phyloP scores from a whole-genome alignment of 1,140 invertebrate species.

The Aradophagus sp. region DNA sequence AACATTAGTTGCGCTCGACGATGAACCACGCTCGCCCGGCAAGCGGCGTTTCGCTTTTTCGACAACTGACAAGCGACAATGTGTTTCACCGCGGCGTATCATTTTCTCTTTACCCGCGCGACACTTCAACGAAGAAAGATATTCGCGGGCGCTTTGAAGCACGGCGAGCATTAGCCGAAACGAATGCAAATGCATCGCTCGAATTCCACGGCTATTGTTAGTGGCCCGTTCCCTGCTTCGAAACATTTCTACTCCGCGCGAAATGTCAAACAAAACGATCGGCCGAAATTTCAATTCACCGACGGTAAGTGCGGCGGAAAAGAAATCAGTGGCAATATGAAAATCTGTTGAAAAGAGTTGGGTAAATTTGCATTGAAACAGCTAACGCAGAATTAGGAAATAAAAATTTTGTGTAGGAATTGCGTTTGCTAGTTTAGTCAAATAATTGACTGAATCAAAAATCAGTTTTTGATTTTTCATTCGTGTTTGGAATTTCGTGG shows the following conservation, averaged over 20 bases:
- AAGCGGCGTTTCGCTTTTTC: constrained; percentile 16
- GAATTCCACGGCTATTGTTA: no score
- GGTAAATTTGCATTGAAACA: no score
- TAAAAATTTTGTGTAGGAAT: no score
- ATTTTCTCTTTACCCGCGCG: constrained; percentile 19
- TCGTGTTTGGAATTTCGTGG: no score
- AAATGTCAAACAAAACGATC: constrained; percentile 34
- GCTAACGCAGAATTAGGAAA: no score
- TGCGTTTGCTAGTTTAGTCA: no score
- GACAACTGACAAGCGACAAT: constrained; percentile 53
- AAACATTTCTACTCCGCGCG: constrained; percentile 24
- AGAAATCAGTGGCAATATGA: no score
- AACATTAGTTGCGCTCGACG: constrained; percentile 29
- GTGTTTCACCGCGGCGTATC: constrained; percentile 36
- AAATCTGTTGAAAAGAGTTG: no score
- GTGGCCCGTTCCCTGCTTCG: no score
- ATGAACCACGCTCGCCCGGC: constrained; percentile 10
- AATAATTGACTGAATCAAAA: no score
- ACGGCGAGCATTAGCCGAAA: no score
- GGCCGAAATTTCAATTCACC: constrained; percentile 13
- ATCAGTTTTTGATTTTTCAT: no score
- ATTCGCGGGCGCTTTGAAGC: constrained; percentile 33
- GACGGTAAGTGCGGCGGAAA: constrained; percentile 19
- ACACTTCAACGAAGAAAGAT: constrained; percentile 38
- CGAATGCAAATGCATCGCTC: constrained; percentile 36